phyloP scores from a whole-genome alignment of 1,140 invertebrate species.

The Leptinotarsa defecta region DNA sequence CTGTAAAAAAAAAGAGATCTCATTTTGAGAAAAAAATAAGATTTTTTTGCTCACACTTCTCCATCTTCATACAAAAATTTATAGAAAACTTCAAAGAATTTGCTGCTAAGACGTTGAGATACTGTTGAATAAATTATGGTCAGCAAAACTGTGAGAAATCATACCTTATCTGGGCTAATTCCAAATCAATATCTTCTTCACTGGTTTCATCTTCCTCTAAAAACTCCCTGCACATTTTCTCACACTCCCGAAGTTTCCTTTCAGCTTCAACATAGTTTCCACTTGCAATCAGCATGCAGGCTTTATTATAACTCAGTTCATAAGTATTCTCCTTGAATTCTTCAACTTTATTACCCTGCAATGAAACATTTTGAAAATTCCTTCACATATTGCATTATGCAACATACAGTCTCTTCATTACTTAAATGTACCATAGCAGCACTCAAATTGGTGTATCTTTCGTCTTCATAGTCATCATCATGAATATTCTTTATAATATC shows the following conservation, averaged over 20 bases:
- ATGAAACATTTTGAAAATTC: not conserved
- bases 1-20: too few relatives aligned
- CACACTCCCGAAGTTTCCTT: conserved; percentile 79
- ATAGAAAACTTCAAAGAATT: too few relatives aligned
- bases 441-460: conserved; percentile 88
- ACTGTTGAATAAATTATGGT: not conserved
- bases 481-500: conserved; percentile 86
- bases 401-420: conserved; percentile 64
- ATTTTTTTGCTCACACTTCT: too few relatives aligned
- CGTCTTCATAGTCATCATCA: conserved; percentile 94
- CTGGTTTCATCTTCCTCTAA: conserved; percentile 85
- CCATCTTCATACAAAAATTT: too few relatives aligned
- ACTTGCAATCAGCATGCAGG: conserved; percentile 76
- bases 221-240: conserved; percentile 80
- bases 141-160: not conserved
- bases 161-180: conserved; percentile 84
- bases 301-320: conserved; percentile 89
- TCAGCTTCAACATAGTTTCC: conserved; percentile 77
- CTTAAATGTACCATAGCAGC: conserved; percentile 84
- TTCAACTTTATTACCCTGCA: conserved; percentile 41
- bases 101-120: not conserved
- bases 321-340: conserved; percentile 63
- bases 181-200: conserved; percentile 87
- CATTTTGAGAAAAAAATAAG: too few relatives aligned
- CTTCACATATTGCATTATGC: not conserved